A percentile compares a stretch with the other conserved stretches of the same genome.
Evolutionary conservation across 2,888 invertebrate species (phyloP).

Genomic region (Lasioglossum oenotherae): DNA sequence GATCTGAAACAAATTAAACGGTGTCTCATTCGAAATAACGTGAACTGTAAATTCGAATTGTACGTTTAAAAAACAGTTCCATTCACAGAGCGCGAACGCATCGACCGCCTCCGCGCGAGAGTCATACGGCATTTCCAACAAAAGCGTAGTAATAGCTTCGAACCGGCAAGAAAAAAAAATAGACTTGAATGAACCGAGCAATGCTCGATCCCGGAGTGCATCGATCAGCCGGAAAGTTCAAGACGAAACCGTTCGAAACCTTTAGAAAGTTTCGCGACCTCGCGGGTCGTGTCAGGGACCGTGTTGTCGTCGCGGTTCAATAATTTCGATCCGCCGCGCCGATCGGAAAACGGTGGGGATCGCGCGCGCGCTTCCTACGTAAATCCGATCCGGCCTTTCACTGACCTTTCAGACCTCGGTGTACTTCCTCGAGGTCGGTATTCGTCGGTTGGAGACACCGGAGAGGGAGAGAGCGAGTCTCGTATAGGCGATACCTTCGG

Average conservation of each 20-base stretch:
- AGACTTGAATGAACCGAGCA: background rate
- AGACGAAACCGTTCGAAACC: background rate
- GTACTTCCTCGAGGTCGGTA: constrained; percentile 72
- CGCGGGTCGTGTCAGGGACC: background rate
- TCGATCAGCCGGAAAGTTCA: constrained; percentile 4
- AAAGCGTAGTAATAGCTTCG: background rate
- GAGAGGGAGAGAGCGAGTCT: constrained; percentile 5
- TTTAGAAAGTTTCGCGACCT: constrained; percentile 14
- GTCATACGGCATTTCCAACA: background rate
- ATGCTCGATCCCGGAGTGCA: background rate
- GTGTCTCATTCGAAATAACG: background rate
- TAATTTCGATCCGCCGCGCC: constrained; percentile 31
- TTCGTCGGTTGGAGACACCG: constrained; percentile 31
- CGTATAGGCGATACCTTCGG: constrained; percentile 55
- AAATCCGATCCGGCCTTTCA: constrained; percentile 75
- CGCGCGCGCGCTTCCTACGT: constrained; percentile 61
- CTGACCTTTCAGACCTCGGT: constrained; percentile 76
- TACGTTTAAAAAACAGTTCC: background rate
- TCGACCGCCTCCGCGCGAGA: background rate
- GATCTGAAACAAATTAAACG: background rate
- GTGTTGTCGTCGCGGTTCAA: background rate
- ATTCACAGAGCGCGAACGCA: background rate
- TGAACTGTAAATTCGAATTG: background rate
- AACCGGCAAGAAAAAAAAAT: background rate
- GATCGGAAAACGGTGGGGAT: constrained; percentile 18